Base-by-base conservation (phyloP, 2,797 vertebrate genomes). In the Enteromius viviparus region DNA sequence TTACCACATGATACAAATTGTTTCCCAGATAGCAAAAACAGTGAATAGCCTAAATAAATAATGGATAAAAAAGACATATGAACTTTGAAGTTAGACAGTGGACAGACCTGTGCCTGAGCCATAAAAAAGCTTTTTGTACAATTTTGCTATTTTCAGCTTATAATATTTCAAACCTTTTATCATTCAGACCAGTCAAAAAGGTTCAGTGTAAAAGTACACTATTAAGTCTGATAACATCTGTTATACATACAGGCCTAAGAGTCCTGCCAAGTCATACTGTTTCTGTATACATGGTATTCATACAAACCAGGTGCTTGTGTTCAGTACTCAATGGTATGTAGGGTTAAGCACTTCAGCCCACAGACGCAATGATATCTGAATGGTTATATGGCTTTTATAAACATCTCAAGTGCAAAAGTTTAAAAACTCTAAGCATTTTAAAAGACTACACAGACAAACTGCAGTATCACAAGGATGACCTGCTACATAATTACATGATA, bases 201-300 rank as follows among this genome's bases (percentile, higher is more conserved):
- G 11, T 4, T 75, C 29, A 23, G 32, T 58, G 6, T 23, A 75
- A 55, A 15, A 55, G 3, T 19, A n/a, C 51, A 55, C 21, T 72
- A 34, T 51, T 55, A 55, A 37, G 19, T 15, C 49, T 37, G 49
- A 75, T 23, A 58, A 58, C 72, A 40, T 58, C 12, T 23, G 51
- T 40, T 55, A 34, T 53, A 58, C 51, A 58, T 76, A 26, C 34
- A 76, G 32, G 32, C 10, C 51, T 40, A 75, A 58, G 32, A 58
- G 21, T 58, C 51, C 21, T 9, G 32, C 12, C 21, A 37, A 75
- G 32, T 58, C 72, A 75, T 75, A 40, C 6, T 23, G 32, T 58
- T 76, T n/a, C 55, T 58, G 37, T 58, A 75, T 23, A 58, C 47
- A 74, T 64, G 60, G 60, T 26, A 32, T 64, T 64, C 26, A 64